Evolutionary conservation across 2,797 vertebrate genomes (phyloP).

Genomic region (Chloroceryle amazona): DNA sequence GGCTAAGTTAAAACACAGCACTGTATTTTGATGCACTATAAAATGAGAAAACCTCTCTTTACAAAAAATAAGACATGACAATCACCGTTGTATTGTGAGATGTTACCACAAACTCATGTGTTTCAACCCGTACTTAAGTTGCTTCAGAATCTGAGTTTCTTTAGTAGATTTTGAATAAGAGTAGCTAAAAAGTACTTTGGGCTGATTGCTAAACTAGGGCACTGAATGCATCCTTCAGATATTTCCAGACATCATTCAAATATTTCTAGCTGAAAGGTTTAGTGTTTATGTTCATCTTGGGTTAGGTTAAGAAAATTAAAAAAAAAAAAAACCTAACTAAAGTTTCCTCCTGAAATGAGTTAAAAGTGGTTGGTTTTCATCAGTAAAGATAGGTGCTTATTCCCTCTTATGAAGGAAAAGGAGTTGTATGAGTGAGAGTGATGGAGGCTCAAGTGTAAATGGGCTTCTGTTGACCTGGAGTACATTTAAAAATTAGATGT

Average conservation of each 20-base stretch:
- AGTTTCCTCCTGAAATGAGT: not conserved
- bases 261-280: constrained; percentile 3
- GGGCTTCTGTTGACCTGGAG: not conserved
- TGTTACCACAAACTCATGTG: not conserved
- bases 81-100: constrained; percentile 6
- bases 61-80: constrained; percentile 9
- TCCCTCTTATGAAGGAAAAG: not conserved
- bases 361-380: not conserved
- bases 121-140: not conserved
- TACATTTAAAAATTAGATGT: not conserved
- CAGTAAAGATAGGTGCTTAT: not conserved
- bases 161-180: constrained; percentile 21
- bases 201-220: not conserved
- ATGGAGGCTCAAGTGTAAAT: not conserved
- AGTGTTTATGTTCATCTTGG: not conserved
- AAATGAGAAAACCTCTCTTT: constrained; percentile 3
- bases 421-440: not conserved
- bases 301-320: not conserved
- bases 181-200: not conserved
- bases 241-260: not conserved
- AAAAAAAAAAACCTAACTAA: not conserved
- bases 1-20: constrained; percentile 56
- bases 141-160: not conserved
- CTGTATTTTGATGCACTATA: constrained; percentile 16
- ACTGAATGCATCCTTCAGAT: not conserved